Conservation (phyloP, 2,888 invertebrate species). For the Tuta absoluta region DNA sequence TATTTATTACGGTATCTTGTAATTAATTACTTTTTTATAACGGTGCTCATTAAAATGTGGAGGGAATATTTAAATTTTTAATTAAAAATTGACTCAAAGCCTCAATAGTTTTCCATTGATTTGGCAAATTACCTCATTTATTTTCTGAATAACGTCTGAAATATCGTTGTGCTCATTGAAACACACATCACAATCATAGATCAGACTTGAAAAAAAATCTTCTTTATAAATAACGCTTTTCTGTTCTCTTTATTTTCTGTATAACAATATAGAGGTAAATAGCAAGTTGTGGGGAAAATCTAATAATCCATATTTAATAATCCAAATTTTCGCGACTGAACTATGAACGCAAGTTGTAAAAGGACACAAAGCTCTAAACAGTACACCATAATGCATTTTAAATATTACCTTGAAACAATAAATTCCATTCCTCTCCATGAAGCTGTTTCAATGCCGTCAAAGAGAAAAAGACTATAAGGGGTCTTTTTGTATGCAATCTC, state of each 20-base stretch:
- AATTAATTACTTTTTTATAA: conserved; percentile 47
- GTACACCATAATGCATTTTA: background rate
- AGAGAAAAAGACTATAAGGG: background rate
- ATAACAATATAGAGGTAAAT: no score
- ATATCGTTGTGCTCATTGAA: no score
- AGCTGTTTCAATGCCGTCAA: conserved; percentile 2
- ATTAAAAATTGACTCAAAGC: conserved; percentile 43
- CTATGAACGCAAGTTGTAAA: no score
- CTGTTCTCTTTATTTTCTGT: no score
- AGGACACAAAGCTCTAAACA: background rate
- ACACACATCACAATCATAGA: no score
- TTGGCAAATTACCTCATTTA: background rate
- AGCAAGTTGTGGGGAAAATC: no score
- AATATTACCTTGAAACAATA: conserved; percentile 17
- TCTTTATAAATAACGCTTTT: no score
- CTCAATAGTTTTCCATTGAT: conserved; percentile 38
- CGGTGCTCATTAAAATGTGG: conserved; percentile 43
- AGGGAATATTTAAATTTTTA: conserved; percentile 42
- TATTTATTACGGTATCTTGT: conserved; percentile 39
- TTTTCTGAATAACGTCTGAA: background rate
- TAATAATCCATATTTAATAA: no score
- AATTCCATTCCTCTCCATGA: background rate
- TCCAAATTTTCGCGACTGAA: no score
- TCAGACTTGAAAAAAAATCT: no score
- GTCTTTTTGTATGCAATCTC: conserved; percentile 35